Conservation (phyloP, 2,888 invertebrate species). For the Macaria notata region DNA sequence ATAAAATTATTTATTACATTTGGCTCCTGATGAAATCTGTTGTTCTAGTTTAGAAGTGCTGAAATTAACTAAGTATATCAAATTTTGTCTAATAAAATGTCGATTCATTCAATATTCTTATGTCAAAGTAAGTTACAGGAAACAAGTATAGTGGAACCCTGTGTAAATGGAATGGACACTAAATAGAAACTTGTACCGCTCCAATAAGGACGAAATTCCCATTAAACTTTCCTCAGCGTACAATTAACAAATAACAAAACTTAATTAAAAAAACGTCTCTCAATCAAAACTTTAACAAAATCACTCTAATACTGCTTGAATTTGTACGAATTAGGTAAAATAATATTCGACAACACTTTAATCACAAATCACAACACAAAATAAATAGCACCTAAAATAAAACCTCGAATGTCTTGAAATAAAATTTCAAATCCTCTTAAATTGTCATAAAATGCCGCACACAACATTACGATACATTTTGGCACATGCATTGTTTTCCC, state of each 20-base stretch:
- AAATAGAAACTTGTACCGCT: conserved; percentile 41
- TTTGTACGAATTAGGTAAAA: conserved; percentile 80
- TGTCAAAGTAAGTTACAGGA: conserved; percentile 20
- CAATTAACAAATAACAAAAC: conserved; percentile 79
- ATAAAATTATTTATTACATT: conserved; percentile 62
- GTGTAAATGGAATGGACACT: conserved; percentile 37
- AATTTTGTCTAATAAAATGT: neutral
- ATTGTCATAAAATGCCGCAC: conserved; percentile 34
- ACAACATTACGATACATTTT: conserved; percentile 46
- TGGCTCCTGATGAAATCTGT: conserved; percentile 68
- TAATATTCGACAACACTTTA: conserved; percentile 58
- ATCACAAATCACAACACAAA: conserved; percentile 63
- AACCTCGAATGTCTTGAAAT: conserved; percentile 4
- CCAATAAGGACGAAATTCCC: conserved; percentile 40
- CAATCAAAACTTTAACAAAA: conserved; percentile 81
- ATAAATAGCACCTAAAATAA: conserved; percentile 21
- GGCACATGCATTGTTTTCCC: conserved; percentile 64
- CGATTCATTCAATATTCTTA: neutral
- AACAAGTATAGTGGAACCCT: conserved; percentile 37
- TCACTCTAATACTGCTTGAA: conserved; percentile 81
- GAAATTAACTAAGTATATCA: neutral
- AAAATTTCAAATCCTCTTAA: conserved; percentile 29
- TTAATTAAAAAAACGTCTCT: conserved; percentile 75
- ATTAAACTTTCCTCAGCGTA: conserved; percentile 54
- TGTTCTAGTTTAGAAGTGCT: conserved; percentile 45